These are phyloP conservation scores for Tetragnatha versicolor DNA, from an alignment of 1,140 invertebrate species.

Conservation along the genomic window DNA sequence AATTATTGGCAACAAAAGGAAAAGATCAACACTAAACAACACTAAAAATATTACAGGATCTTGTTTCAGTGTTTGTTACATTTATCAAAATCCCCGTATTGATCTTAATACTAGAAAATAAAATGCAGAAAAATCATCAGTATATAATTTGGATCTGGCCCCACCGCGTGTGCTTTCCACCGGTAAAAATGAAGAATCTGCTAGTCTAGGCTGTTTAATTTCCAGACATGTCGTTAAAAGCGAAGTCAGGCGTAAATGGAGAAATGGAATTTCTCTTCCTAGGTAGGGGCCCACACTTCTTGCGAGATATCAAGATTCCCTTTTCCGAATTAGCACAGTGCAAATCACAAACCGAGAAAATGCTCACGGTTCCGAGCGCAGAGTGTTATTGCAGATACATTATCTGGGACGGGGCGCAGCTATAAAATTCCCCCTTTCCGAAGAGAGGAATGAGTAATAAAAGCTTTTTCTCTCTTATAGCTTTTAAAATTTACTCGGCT, in stretches of 20 bases:
- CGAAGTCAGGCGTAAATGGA: slow-evolving; percentile 30
- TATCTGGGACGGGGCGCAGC: too few species aligned
- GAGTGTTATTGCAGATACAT: slow-evolving; percentile 8
- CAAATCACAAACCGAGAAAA: slow-evolving; percentile 6
- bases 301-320: slow-evolving; percentile 5
- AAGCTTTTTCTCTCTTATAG: too few species aligned
- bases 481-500: too few species aligned
- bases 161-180: neutral
- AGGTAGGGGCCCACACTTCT: too few species aligned
- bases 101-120: too few species aligned
- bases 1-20: too few species aligned
- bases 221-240: slow-evolving; percentile 34
- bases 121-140: neutral
- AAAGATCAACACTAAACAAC: too few species aligned
- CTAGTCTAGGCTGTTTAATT: slow-evolving; percentile 33
- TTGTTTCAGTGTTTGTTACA: too few species aligned
- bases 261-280: slow-evolving; percentile 40
- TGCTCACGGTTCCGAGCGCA: neutral
- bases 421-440: too few species aligned
- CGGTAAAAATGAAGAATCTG: slow-evolving; percentile 24
- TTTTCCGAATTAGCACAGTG: neutral
- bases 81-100: too few species aligned
- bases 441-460: too few species aligned
- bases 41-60: too few species aligned
- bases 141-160: neutral